Evolutionary conservation across 1,140 invertebrate genomes (phyloP), one percentile per base, ranked within the genome.

Genomic region (Pinna nobilis): DNA sequence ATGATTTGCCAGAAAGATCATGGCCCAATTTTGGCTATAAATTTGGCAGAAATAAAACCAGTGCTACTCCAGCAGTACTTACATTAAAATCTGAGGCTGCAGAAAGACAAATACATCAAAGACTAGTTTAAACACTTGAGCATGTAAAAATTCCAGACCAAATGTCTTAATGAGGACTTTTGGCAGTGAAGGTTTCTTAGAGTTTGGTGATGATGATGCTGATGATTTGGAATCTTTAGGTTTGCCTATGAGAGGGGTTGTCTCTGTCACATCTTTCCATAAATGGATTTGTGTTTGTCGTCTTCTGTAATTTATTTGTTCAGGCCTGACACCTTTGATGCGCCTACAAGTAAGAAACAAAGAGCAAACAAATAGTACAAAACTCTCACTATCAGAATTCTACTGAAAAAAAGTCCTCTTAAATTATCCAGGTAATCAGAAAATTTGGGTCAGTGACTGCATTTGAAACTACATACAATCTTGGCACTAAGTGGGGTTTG

Each of bases 51-150:
- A n/a, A n/a, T n/a, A n/a, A n/a, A n/a, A n/a, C n/a, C n/a, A n/a
- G n/a, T n/a, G n/a, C n/a, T n/a, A n/a, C n/a, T n/a, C n/a, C n/a
- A n/a, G n/a, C n/a, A 2, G 25, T 18, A 77, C 78, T 71, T 69
- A 82, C 82, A 71, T 68, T 49, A 83, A 63, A 47, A 83, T 59
- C 3, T 80, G 47, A 6, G 82, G 82, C 33, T 76, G 78, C 23
- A 64, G 51, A 67, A 83, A 71, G 0, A 77, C 41, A 37, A 79
- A 44, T 20, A 57, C 60, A 76, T 83, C 82, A 72, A 79, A 77
- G 13, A 78, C 65, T 23, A 83, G 47, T 50, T 83, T 83, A 68
- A 76, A 81, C 15, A 77, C 64, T 49, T 81, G 79, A 18, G 72
- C 69, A 55, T 72, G 68, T 0, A 83, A 50, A 13, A 80, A 41